These are phyloP conservation scores for Clupea harengus DNA, from an alignment of 2,113 vertebrate genomes.

Conservation along the genomic window DNA sequence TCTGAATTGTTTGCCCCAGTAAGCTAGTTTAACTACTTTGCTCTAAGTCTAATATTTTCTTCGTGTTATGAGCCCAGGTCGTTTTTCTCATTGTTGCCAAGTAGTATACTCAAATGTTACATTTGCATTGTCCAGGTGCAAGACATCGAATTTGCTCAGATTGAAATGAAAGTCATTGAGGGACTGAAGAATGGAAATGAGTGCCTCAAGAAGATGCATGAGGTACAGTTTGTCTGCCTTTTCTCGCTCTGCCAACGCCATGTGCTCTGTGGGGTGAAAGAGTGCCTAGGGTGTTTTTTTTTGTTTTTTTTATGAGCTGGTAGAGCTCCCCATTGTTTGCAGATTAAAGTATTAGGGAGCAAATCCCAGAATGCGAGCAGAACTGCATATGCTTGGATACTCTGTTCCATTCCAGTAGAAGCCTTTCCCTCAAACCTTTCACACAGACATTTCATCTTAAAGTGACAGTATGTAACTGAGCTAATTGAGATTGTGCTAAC, in stretches of 20 bases:
- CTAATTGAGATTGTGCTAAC: background rate
- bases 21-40: background rate
- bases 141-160: constrained; percentile 91
- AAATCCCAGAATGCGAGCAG: constrained; percentile 57
- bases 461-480: background rate
- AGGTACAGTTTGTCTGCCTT: constrained; percentile 69
- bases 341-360: constrained; percentile 66
- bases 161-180: constrained; percentile 90
- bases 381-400: constrained; percentile 43
- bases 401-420: background rate
- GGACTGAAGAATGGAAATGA: constrained; percentile 88
- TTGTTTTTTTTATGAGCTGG: constrained; percentile 29
- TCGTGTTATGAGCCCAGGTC: background rate
- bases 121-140: constrained; percentile 77
- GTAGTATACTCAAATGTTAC: no score
- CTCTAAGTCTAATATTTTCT: background rate
- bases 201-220: constrained; percentile 91
- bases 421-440: background rate
- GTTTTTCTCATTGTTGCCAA: background rate
- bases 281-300: constrained; percentile 32
- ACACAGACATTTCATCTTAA: background rate
- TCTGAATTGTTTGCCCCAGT: background rate
- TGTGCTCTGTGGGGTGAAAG: constrained; percentile 23
- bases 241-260: background rate
- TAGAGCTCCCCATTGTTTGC: constrained; percentile 59